Evolutionary conservation across 30 jellyfish, hydroid and myxozoan species (phyloP).

Genomic region (Aurelia aurita): DNA sequence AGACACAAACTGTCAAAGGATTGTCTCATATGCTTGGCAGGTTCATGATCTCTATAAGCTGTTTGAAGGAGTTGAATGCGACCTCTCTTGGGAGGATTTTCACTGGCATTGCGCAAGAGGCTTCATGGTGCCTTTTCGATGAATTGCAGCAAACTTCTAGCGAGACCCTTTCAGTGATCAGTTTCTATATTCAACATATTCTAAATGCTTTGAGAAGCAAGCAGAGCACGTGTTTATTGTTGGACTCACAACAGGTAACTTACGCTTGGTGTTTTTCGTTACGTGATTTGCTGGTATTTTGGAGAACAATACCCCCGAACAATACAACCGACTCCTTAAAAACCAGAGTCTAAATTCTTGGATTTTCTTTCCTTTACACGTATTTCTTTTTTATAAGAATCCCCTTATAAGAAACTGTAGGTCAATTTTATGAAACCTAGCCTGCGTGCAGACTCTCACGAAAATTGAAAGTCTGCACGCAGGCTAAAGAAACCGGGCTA

Average conservation of each 20-base stretch:
- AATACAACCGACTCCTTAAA: no score
- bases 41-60: conserved; percentile 61
- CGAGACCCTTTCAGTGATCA: conserved; percentile 41
- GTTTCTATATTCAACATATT: conserved; percentile 58
- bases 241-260: conserved; percentile 64
- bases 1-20: conserved; percentile 77
- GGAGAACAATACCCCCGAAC: no score
- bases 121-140: conserved; percentile 77
- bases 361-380: no score
- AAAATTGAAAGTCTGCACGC: no score
- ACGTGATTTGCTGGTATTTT: no score
- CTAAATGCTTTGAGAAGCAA: conserved; percentile 63
- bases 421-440: no score
- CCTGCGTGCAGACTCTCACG: no score
- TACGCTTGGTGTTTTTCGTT: not conserved
- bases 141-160: conserved; percentile 72
- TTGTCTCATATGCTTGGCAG: conserved; percentile 65
- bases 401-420: no score
- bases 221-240: conserved; percentile 36
- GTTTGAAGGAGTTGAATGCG: conserved; percentile 51
- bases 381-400: no score
- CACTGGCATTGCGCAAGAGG: conserved; percentile 83
- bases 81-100: conserved; percentile 58
- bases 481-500: no score
- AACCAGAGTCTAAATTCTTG: no score